Base-by-base conservation (phyloP, 1,140 invertebrate species). In the Liolophura sinensis region DNA sequence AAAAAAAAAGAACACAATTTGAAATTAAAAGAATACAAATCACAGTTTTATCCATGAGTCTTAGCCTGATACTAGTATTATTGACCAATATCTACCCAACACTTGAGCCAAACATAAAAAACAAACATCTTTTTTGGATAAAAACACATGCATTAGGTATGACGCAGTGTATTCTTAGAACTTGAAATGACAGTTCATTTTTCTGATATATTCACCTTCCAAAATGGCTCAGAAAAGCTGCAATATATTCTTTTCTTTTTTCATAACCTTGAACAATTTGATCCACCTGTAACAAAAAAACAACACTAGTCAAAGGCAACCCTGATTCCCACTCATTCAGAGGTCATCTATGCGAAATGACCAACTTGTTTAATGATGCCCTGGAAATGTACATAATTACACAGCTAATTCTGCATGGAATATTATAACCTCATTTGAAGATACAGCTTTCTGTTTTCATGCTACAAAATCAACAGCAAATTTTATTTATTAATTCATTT, bases 211-310 rank as follows among this genome's bases (percentile, higher is more conserved):
- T 48, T 73, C 70, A 82, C 82, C 74, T 80, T 62, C 76, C 80
- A 77, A 80, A 83, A 64, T 78, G 73, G 60, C 72, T 78, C 50
- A 85, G 65, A 60, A 84, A 84, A 50, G 81, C 78, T 68, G 75
- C 73, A 4, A 83, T 68, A 63, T 81, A 84, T 56, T 85, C 84
- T 70, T 80, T 80, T 56, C 80, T 77, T 59, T 82, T 84, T 51
- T 83, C 81, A 78, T 73, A 81, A 57, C 75, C 71, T 25, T 74
- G 66, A 22, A 75, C 74, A 31, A 83, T 69, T 62, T 81, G 74
- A 40, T 82, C 78, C 14, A 84, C 76, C 78, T 84, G 63, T 25
- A 71, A 73, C 60, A 65, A 65, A 24, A 54, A 67, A 71, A 65
- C 70, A 27, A 70, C n/a, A 51, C 14, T 46, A 20, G 4, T 20